A percentile compares a stretch with the other conserved stretches of the same genome.
phyloP scores from a whole-genome alignment of 35 echinoderm and acorn worm species.

The Lytechinus pictus region DNA sequence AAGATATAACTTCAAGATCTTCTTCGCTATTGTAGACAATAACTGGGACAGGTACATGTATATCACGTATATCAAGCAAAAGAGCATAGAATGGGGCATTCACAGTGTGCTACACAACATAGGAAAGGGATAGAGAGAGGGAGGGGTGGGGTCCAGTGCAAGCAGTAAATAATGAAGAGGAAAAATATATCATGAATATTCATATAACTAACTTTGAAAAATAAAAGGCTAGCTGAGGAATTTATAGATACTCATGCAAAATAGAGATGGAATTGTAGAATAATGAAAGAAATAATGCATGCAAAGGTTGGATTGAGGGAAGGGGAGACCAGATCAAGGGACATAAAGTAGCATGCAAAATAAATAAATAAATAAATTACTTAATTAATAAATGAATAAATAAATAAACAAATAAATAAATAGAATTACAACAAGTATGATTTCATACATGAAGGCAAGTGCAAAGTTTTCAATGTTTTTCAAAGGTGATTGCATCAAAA shows the following conservation, averaged over 20 bases:
- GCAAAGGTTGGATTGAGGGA: not conserved
- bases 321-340: not conserved
- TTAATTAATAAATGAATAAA: too few species aligned
- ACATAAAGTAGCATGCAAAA: not conserved
- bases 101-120: conserved; percentile 22
- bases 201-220: not conserved
- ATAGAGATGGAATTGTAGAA: not conserved
- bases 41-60: not conserved
- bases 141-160: not conserved
- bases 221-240: not conserved
- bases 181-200: not conserved
- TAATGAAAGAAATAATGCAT: not conserved
- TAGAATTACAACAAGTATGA: too few species aligned
- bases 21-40: conserved; percentile 38
- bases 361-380: too few species aligned
- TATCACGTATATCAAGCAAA: conserved; percentile 32
- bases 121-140: not conserved
- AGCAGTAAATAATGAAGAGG: not conserved
- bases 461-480: too few species aligned
- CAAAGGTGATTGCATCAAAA: too few species aligned
- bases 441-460: too few species aligned
- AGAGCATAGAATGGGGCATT: not conserved
- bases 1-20: conserved; percentile 9
- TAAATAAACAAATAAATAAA: too few species aligned
- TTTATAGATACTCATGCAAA: not conserved